phyloP scores from a whole-genome alignment of 1,140 invertebrate genomes.

The Drosophila aff. region DNA sequence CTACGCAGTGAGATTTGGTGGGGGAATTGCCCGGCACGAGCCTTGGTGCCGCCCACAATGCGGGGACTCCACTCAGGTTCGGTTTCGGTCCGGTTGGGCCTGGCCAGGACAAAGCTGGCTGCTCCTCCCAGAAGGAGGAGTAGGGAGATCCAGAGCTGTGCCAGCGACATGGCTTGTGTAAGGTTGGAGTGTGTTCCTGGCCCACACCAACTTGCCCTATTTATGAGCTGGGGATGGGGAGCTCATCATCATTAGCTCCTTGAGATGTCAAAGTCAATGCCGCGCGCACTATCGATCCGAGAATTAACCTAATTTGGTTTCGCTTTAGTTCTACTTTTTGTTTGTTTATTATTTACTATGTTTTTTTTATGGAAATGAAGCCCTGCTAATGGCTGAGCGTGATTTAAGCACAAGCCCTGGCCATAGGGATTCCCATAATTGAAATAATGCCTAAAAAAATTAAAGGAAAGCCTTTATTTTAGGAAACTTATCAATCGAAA shows the following conservation, averaged over 20 bases:
- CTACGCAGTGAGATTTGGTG: conserved; percentile 86
- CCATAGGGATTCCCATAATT: conserved; percentile 5
- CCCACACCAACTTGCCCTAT: neutral
- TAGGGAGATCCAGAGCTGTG: neutral
- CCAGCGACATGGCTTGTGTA: neutral
- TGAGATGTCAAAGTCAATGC: conserved; percentile 37
- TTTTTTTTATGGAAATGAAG: neutral
- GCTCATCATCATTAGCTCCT: conserved; percentile 44
- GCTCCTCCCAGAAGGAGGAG: neutral
- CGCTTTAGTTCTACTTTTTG: neutral
- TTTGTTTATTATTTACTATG: neutral
- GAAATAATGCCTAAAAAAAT: neutral
- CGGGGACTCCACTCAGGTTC: conserved; percentile 20
- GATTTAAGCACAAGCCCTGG: neutral
- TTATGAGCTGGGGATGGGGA: neutral
- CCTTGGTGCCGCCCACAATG: conserved; percentile 86
- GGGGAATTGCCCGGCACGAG: conserved; percentile 83
- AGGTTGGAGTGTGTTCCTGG: no score
- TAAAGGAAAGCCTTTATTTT: neutral
- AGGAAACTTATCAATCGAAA: neutral
- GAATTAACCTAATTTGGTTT: neutral
- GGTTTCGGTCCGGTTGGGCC: neutral
- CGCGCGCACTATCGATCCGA: conserved; percentile 17
- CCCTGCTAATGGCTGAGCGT: conserved; percentile 9
- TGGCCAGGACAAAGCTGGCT: neutral